A percentile compares a stretch with the other conserved stretches of the same genome.
Conservation (phyloP, 2,888 invertebrate genomes). For the Parelbella ahira region DNA sequence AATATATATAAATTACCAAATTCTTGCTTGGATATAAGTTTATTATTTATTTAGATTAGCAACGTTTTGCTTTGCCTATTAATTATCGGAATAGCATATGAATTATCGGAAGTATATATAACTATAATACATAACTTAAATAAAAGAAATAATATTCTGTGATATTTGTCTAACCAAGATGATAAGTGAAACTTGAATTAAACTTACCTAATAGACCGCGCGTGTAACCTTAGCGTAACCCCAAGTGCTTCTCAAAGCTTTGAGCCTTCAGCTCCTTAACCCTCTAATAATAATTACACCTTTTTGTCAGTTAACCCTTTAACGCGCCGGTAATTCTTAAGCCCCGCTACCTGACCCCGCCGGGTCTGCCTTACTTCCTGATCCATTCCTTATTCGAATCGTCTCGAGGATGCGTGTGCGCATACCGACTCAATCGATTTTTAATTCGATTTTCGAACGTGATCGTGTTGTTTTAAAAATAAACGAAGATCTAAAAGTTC, state of each 20-base stretch:
- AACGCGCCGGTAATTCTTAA: conserved; percentile 71
- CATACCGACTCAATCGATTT: conserved; percentile 34
- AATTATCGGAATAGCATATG: no score
- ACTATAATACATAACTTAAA: no score
- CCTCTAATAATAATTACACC: conserved; percentile 72
- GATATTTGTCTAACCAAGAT: no score
- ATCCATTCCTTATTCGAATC: conserved; percentile 69
- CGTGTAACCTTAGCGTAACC: conserved; percentile 63
- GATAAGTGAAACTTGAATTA: conserved; percentile 23
- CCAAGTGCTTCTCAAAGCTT: conserved; percentile 51
- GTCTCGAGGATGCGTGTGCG: conserved; percentile 71
- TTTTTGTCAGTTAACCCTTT: conserved; percentile 76
- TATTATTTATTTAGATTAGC: no score
- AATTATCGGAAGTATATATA: no score
- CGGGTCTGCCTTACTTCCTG: conserved; percentile 64
- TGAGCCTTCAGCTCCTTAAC: conserved; percentile 56
- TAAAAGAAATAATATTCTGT: no score
- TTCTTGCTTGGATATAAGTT: no score
- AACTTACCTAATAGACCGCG: conserved; percentile 33
- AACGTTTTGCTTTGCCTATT: no score
- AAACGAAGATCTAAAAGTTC: no score
- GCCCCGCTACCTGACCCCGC: conserved; percentile 72
- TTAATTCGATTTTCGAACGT: not conserved
- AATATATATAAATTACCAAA: no score
- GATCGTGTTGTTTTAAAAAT: not conserved